These are phyloP conservation scores for Trissolcus brochymenae DNA, from an alignment of 2,888 invertebrate species.

Conservation along the genomic window DNA sequence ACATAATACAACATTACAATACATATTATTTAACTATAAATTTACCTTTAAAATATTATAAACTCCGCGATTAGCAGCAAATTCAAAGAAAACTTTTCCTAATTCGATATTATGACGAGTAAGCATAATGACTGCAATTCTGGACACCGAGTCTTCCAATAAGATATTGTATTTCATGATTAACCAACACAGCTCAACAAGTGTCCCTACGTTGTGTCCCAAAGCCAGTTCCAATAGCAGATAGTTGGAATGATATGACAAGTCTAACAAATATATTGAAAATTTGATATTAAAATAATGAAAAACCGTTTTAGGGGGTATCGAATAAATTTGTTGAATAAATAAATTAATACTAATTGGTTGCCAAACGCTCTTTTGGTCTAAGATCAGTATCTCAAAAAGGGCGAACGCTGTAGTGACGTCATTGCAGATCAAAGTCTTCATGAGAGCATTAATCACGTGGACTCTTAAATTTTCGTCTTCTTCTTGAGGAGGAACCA, in stretches of 20 bases:
- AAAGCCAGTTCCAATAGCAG: background rate
- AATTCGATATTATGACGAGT: constrained; percentile 11
- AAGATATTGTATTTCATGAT: constrained; percentile 29
- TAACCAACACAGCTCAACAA: constrained; percentile 4
- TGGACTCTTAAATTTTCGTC: constrained; percentile 19
- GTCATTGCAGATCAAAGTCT: constrained; percentile 24
- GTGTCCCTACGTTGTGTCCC: background rate
- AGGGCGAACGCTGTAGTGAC: constrained; percentile 19
- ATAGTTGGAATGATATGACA: background rate
- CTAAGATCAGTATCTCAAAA: constrained; percentile 28
- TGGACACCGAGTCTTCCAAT: background rate
- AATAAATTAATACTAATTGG: constrained; percentile 31
- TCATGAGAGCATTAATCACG: constrained; percentile 14
- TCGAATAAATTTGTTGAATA: background rate
- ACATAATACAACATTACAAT: no score
- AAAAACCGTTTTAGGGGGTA: no score
- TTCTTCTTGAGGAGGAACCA: constrained; percentile 7
- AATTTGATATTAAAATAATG: no score
- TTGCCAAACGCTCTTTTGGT: constrained; percentile 22
- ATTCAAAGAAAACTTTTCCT: constrained; percentile 31
- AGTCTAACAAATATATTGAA: constrained; percentile 5
- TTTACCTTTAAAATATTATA: constrained; percentile 32
- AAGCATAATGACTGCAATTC: constrained; percentile 19
- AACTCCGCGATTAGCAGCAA: constrained; percentile 21
- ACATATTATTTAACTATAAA: background rate